These are phyloP conservation scores for Scolanthus callimorphus DNA, from an alignment of 92 coral and sea anemone species.

Conservation along the genomic window DNA sequence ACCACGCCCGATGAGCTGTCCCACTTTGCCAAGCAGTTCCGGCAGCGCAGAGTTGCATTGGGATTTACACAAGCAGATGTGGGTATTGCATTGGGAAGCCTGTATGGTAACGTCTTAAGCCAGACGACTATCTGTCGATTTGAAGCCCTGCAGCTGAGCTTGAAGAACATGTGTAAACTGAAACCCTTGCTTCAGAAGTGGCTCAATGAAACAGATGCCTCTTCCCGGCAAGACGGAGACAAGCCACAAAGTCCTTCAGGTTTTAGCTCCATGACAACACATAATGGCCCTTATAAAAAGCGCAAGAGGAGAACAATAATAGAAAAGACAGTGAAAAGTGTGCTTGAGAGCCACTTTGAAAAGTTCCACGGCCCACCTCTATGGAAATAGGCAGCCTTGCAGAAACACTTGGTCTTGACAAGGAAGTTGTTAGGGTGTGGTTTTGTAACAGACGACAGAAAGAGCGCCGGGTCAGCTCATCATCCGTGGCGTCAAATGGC, in stretches of 20 bases:
- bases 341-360: slow-evolving; percentile 45
- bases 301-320: slow-evolving; percentile 58
- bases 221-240: slow-evolving; percentile 24
- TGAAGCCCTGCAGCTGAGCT: slow-evolving; percentile 76
- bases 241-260: background rate
- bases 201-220: slow-evolving; percentile 52
- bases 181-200: slow-evolving; percentile 65
- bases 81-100: slow-evolving; percentile 66
- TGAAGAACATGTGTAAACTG: slow-evolving; percentile 75
- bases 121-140: slow-evolving; percentile 84
- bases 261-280: slow-evolving; percentile 6
- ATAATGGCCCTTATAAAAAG: slow-evolving; percentile 36
- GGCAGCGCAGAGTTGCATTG: slow-evolving; percentile 59
- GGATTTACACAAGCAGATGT: slow-evolving; percentile 80
- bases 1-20: slow-evolving; percentile 55
- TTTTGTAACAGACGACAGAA: slow-evolving; percentile 69
- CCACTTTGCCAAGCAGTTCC: slow-evolving; percentile 74
- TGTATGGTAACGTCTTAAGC: slow-evolving; percentile 66
- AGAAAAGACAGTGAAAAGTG: slow-evolving; percentile 46
- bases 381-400: slow-evolving; percentile 43
- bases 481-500: slow-evolving; percentile 24
- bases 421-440: slow-evolving; percentile 65
- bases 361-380: slow-evolving; percentile 47
- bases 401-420: slow-evolving; percentile 44
- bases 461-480: slow-evolving; percentile 49